Conservation (phyloP, 2,113 vertebrate species). For the Poeciliopsis prolifica region DNA sequence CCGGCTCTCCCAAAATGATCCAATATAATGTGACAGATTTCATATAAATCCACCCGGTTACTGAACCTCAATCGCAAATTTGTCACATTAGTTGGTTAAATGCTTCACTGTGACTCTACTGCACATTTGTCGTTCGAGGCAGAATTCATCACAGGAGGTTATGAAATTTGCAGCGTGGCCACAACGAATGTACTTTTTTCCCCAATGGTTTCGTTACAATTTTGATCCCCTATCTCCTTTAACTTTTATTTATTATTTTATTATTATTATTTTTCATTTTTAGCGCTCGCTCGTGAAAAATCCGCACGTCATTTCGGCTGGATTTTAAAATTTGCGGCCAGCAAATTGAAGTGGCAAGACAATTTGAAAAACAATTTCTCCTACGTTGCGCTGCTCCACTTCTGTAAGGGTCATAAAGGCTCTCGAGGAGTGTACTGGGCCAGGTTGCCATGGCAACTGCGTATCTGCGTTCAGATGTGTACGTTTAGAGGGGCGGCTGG, state of each 20-base stretch:
- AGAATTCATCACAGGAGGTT: conserved; percentile 7
- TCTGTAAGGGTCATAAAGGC: conserved; percentile 67
- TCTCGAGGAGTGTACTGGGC: conserved; percentile 58
- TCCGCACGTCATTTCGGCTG: conserved; percentile 57
- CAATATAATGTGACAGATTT: conserved; percentile 7
- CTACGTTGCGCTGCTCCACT: conserved; percentile 68
- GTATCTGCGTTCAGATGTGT: conserved; percentile 39
- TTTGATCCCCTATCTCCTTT: conserved; percentile 46
- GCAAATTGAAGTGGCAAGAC: conserved; percentile 78
- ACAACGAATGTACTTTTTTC: conserved; percentile 20
- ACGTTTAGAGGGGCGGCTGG: conserved; percentile 14
- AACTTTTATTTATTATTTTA: conserved; percentile 16
- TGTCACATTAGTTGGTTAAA: conserved; percentile 11
- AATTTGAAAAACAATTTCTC: conserved; percentile 80
- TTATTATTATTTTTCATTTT: neutral
- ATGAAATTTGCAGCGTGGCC: neutral
- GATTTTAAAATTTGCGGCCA: conserved; percentile 69
- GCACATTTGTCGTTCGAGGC: neutral
- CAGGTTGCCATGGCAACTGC: conserved; percentile 74
- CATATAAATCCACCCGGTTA: neutral
- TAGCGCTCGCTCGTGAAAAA: conserved; percentile 48
- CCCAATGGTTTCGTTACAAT: conserved; percentile 16
- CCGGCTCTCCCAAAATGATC: neutral
- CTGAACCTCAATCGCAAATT: neutral
- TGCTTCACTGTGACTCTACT: neutral